Evolutionary conservation across 2,888 invertebrate species (phyloP).

Genomic region (Drosophila ezoana): DNA sequence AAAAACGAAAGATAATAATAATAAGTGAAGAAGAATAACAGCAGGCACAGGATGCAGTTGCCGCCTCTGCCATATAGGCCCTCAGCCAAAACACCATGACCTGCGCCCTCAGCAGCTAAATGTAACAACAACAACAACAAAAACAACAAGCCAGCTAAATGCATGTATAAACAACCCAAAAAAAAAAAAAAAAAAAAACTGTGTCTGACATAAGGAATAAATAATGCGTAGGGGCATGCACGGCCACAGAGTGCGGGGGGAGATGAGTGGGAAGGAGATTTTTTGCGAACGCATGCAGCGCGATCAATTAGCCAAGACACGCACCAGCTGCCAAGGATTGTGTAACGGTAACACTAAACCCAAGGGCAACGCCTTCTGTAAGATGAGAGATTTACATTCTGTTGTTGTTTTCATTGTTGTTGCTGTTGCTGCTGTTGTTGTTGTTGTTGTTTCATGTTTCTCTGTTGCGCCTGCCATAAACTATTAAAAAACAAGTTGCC

Average conservation of each 20-base stretch:
- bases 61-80: conserved; percentile 26
- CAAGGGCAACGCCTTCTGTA: conserved; percentile 52
- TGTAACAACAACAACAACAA: conserved; percentile 43
- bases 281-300: conserved; percentile 45
- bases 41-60: conserved; percentile 63
- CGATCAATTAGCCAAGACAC: conserved; percentile 64
- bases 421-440: not conserved
- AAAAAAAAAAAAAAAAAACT: not conserved
- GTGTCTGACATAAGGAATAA: conserved; percentile 24
- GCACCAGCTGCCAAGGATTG: conserved; percentile 57
- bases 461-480: conserved; percentile 18
- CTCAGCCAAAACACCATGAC: conserved; percentile 45
- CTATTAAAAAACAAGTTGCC: conserved; percentile 20
- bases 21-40: conserved; percentile 22
- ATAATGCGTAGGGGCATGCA: not conserved
- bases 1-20: conserved; percentile 22
- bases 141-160: conserved; percentile 39
- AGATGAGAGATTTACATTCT: conserved; percentile 22
- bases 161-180: conserved; percentile 47
- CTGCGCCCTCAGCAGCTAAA: conserved; percentile 60
- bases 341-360: conserved; percentile 61
- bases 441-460: conserved; percentile 4
- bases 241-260: conserved; percentile 4
- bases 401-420: not conserved
- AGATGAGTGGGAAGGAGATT: conserved; percentile 8